Percentiles rank a stretch among this genome's conserved stretches.
Evolutionary conservation across 1,140 invertebrate species (phyloP).

Genomic region (Phocides pigmalion): DNA sequence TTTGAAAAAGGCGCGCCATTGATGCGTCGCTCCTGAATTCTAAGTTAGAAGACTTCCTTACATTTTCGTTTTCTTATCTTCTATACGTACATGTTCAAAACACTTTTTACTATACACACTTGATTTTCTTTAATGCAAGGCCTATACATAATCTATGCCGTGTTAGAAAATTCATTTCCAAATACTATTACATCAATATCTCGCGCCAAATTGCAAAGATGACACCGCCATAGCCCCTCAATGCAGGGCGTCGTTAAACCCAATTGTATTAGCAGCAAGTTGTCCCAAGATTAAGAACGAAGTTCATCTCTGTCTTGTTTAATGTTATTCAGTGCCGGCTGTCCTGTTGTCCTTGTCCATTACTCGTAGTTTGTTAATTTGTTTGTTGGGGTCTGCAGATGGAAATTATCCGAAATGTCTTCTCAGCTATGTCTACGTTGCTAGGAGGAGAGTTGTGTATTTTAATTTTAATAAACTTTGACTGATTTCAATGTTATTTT

Average conservation of each 20-base stretch:
- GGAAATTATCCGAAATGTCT: not conserved
- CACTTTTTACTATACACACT: too few relatives aligned
- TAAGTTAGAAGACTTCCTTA: too few relatives aligned
- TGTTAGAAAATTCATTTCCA: conserved; percentile 18
- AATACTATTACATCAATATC: conserved; percentile 25
- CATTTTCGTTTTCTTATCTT: too few relatives aligned
- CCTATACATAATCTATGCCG: not conserved
- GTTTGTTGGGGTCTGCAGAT: conserved; percentile 10
- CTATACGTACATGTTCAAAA: too few relatives aligned
- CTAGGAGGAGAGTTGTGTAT: too few relatives aligned
- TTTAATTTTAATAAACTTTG: too few relatives aligned
- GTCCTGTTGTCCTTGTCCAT: conserved; percentile 31
- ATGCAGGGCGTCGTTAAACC: conserved; percentile 45
- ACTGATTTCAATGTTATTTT: too few relatives aligned
- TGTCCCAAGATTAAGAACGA: conserved; percentile 57
- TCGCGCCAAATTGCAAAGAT: conserved; percentile 25
- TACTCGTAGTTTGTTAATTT: conserved; percentile 38
- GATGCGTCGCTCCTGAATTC: too few relatives aligned
- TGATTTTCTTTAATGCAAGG: too few relatives aligned
- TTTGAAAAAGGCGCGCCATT: too few relatives aligned
- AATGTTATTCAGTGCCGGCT: conserved; percentile 54
- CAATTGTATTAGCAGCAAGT: conserved; percentile 66
- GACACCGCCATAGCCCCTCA: conserved; percentile 26
- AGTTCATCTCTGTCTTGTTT: conserved; percentile 54
- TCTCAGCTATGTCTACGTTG: not conserved